Percentiles rank a stretch among this genome's conserved stretches.
Conservation (phyloP, 2,113 vertebrate species). For the Orthochromis indermauri region DNA sequence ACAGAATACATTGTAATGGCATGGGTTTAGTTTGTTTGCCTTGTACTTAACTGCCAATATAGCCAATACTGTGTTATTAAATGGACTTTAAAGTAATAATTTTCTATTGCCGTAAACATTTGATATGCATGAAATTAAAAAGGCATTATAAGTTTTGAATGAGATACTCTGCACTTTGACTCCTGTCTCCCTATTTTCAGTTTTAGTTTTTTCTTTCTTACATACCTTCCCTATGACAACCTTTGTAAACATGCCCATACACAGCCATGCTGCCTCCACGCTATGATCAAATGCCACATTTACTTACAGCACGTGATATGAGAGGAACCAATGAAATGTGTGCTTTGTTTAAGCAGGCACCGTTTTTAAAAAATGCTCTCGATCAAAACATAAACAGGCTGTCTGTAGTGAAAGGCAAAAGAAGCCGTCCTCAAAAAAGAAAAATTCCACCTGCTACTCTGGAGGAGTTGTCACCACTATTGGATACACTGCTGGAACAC, state of each 20-base stretch:
- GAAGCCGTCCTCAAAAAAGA: neutral
- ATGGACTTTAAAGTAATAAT: neutral
- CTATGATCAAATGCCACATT: neutral
- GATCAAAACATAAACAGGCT: neutral
- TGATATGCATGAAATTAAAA: neutral
- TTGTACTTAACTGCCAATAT: neutral
- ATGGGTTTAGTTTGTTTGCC: neutral
- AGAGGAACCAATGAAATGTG: neutral
- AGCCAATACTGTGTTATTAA: neutral
- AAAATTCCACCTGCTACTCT: neutral
- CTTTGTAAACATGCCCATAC: neutral
- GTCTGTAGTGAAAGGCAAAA: neutral
- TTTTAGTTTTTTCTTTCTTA: neutral
- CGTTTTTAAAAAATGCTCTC: neutral
- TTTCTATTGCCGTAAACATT: neutral
- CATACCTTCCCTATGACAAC: neutral
- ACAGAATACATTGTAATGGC: neutral
- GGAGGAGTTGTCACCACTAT: neutral
- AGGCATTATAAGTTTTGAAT: neutral
- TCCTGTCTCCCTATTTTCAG: neutral
- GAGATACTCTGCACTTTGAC: neutral
- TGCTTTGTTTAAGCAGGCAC: neutral
- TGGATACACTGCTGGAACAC: neutral
- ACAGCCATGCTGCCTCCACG: neutral
- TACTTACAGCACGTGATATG: neutral